A percentile compares a stretch with the other conserved stretches of the same genome.
phyloP scores from a whole-genome alignment of 64 coral and sea anemone genomes.

The Montipora foliosa region DNA sequence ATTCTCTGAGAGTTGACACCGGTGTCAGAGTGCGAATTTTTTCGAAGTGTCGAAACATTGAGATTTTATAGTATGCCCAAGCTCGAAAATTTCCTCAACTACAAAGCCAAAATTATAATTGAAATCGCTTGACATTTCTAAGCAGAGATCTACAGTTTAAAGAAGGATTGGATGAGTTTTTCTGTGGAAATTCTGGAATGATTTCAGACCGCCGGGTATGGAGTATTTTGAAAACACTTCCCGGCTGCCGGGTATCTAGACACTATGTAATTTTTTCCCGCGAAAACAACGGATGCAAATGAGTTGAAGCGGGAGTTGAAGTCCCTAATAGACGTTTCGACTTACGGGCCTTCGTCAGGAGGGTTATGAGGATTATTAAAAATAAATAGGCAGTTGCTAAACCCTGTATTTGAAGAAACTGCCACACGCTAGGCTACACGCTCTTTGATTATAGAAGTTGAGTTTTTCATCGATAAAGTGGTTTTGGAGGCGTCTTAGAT shows the following conservation, averaged over 20 bases:
- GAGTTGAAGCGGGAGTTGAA: background rate
- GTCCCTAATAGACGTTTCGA: constrained; percentile 4
- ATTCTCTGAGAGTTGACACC: too few relatives aligned
- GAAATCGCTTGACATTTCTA: background rate
- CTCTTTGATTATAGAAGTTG: constrained; percentile 10
- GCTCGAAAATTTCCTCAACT: constrained; percentile 1
- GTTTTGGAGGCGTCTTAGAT: constrained; percentile 13
- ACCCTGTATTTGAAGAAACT: constrained; percentile 17
- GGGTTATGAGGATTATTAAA: constrained; percentile 9
- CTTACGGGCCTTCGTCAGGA: constrained; percentile 2
- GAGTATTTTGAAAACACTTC: background rate
- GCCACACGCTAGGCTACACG: constrained; percentile 5
- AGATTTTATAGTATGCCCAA: too few relatives aligned
- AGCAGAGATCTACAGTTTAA: background rate
- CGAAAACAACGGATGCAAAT: background rate
- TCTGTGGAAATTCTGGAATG: background rate
- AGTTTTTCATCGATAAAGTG: constrained; percentile 8
- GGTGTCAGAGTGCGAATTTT: too few relatives aligned
- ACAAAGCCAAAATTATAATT: background rate
- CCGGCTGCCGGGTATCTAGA: background rate
- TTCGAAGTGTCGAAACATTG: too few relatives aligned
- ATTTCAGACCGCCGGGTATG: background rate
- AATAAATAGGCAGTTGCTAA: constrained; percentile 1
- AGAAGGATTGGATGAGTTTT: constrained; percentile 3
- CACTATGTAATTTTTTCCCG: too few relatives aligned